Percentiles rank a stretch among this genome's conserved stretches.
phyloP scores from a whole-genome alignment of 2,888 invertebrate genomes.

The Brenthis hecate region DNA sequence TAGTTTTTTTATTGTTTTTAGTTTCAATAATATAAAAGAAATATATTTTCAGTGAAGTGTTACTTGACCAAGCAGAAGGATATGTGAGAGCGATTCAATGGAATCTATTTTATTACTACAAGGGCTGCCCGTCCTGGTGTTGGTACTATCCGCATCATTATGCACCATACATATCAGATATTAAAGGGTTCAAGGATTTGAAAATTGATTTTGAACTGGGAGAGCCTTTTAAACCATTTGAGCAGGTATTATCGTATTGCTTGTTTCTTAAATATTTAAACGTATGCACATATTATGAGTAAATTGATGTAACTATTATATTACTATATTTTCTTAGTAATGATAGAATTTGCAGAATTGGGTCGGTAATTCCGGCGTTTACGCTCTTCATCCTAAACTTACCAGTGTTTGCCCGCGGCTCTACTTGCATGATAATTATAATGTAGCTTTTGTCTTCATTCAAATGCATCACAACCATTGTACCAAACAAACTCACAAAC shows the following conservation, averaged over 20 bases:
- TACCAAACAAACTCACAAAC: too few relatives aligned
- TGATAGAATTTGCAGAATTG: background rate
- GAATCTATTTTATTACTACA: slow-evolving; percentile 98
- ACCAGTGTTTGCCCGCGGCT: too few relatives aligned
- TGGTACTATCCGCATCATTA: slow-evolving; percentile 99
- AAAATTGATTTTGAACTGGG: slow-evolving; percentile 92
- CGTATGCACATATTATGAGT: too few relatives aligned
- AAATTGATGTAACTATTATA: too few relatives aligned
- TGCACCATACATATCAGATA: slow-evolving; percentile 97
- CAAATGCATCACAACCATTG: too few relatives aligned
- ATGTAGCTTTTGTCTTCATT: too few relatives aligned
- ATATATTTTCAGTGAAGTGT: slow-evolving; percentile 83
- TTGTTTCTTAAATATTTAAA: background rate
- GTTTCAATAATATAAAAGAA: background rate
- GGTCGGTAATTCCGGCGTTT: too few relatives aligned
- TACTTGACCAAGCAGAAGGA: slow-evolving; percentile 91
- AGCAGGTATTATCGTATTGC: slow-evolving; percentile 83
- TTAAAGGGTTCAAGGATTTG: slow-evolving; percentile 89
- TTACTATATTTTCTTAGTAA: background rate
- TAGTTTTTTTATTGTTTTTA: too few relatives aligned
- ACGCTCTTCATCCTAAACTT: too few relatives aligned
- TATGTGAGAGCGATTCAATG: slow-evolving; percentile 98
- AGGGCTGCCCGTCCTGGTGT: slow-evolving; percentile 98
- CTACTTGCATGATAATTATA: too few relatives aligned
- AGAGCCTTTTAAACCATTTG: slow-evolving; percentile 95